These are phyloP conservation scores for Acleris literana DNA, from an alignment of 2,888 invertebrate species.

Conservation along the genomic window DNA sequence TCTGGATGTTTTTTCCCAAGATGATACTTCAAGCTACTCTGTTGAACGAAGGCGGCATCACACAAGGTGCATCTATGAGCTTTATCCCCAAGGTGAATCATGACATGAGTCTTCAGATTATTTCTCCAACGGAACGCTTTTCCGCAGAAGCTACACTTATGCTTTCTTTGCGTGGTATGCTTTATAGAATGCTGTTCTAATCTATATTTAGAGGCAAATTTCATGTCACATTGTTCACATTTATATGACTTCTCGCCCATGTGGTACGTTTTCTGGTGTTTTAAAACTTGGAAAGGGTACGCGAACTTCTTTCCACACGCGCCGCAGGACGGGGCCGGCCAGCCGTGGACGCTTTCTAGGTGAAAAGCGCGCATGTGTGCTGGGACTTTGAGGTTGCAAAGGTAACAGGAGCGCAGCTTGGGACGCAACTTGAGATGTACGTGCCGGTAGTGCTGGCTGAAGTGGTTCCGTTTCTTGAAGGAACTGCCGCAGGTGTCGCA, in stretches of 20 bases:
- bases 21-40: conserved; percentile 36
- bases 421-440: conserved; percentile 49
- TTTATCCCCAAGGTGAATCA: conserved; percentile 29
- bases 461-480: conserved; percentile 42
- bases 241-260: conserved; percentile 54
- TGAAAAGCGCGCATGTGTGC: conserved; percentile 47
- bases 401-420: conserved; percentile 45
- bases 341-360: conserved; percentile 53
- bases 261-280: conserved; percentile 53
- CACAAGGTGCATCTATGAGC: conserved; percentile 17
- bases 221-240: conserved; percentile 48
- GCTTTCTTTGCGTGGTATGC: conserved; percentile 21
- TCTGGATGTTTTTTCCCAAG: conserved; percentile 27
- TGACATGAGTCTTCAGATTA: conserved; percentile 32
- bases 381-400: conserved; percentile 45
- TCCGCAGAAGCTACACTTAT: conserved; percentile 19
- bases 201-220: conserved; percentile 41
- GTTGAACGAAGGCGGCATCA: conserved; percentile 24
- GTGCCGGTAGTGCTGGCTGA: conserved; percentile 49
- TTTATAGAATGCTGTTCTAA: conserved; percentile 26
- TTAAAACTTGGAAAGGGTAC: conserved; percentile 49
- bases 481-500: conserved; percentile 45
- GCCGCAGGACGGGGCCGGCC: conserved; percentile 52
- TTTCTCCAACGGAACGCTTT: conserved; percentile 28
- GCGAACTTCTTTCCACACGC: conserved; percentile 60